phyloP scores from a whole-genome alignment of 2,797 vertebrate species.

The Ambastaia sidthimunki region DNA sequence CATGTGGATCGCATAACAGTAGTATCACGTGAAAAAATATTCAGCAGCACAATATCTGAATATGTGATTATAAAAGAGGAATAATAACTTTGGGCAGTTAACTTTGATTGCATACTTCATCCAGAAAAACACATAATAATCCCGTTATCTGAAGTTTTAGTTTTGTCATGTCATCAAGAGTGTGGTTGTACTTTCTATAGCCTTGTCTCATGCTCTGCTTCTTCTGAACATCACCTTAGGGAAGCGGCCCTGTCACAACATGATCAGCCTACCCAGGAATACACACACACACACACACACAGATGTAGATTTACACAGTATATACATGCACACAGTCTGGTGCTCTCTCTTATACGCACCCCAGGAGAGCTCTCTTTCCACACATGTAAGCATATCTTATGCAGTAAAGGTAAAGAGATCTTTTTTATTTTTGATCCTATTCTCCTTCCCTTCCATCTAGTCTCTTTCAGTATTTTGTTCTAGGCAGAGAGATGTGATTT shows the following conservation, averaged over 20 bases:
- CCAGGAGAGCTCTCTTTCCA: neutral
- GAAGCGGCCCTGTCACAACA: conserved; percentile 71
- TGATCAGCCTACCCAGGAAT: conserved; percentile 69
- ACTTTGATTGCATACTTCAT: neutral
- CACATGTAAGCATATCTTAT: neutral
- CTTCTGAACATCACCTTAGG: conserved; percentile 37
- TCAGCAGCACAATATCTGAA: too few species aligned
- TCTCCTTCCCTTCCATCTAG: conserved; percentile 36
- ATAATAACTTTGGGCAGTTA: neutral
- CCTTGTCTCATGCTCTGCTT: conserved; percentile 14
- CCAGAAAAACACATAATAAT: too few species aligned
- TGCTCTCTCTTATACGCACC: conserved; percentile 45
- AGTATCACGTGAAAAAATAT: too few species aligned
- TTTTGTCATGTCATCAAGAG: conserved; percentile 3
- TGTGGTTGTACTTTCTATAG: neutral
- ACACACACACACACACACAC: conserved; percentile 39
- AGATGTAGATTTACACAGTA: conserved; percentile 26
- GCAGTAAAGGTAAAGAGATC: neutral
- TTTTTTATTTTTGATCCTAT: neutral
- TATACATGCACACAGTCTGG: conserved; percentile 43
- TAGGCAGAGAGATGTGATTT: neutral
- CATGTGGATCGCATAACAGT: too few species aligned
- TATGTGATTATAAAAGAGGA: too few species aligned
- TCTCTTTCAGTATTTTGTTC: neutral
- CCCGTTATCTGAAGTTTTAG: neutral